phyloP scores from a whole-genome alignment of 2,888 invertebrate genomes.

The Phaonia tiefii region DNA sequence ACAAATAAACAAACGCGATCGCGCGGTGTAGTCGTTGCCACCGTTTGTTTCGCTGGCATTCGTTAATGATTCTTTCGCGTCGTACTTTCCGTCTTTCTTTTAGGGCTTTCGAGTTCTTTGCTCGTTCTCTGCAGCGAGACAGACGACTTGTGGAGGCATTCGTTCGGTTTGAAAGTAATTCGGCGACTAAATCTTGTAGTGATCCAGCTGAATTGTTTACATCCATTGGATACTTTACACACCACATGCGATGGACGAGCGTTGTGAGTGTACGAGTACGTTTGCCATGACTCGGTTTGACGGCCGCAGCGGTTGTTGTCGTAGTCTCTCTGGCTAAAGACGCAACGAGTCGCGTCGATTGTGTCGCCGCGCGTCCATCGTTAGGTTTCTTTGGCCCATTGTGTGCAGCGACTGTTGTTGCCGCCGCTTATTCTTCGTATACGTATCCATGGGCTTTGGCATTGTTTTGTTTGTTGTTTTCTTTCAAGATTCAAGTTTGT shows the following conservation, averaged over 20 bases:
- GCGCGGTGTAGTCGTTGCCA: constrained; percentile 8
- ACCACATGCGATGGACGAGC: not conserved
- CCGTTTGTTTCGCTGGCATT: constrained; percentile 5
- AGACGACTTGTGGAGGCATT: constrained; percentile 57
- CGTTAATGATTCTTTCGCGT: constrained; percentile 31
- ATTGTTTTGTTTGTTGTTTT: constrained; percentile 6
- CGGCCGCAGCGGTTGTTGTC: constrained; percentile 51
- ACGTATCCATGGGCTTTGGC: constrained; percentile 5
- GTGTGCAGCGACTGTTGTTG: not conserved
- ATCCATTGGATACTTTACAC: constrained; percentile 56
- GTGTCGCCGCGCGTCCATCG: not conserved
- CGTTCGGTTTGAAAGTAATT: constrained; percentile 70
- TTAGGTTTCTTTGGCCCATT: constrained; percentile 28
- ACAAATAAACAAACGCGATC: constrained; percentile 33
- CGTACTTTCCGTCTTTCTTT: not conserved
- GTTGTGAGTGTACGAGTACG: not conserved
- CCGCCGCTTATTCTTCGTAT: constrained; percentile 8
- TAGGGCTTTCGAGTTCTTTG: constrained; percentile 17
- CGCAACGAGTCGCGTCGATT: constrained; percentile 31
- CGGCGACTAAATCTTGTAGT: constrained; percentile 68
- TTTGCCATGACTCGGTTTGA: constrained; percentile 62
- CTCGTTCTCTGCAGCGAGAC: not conserved
- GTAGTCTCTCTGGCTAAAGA: constrained; percentile 34
- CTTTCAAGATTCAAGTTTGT: constrained; percentile 22
- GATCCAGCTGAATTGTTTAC: constrained; percentile 63